phyloP scores from a whole-genome alignment of 2,113 vertebrate species.

The Daboia siamensis region DNA sequence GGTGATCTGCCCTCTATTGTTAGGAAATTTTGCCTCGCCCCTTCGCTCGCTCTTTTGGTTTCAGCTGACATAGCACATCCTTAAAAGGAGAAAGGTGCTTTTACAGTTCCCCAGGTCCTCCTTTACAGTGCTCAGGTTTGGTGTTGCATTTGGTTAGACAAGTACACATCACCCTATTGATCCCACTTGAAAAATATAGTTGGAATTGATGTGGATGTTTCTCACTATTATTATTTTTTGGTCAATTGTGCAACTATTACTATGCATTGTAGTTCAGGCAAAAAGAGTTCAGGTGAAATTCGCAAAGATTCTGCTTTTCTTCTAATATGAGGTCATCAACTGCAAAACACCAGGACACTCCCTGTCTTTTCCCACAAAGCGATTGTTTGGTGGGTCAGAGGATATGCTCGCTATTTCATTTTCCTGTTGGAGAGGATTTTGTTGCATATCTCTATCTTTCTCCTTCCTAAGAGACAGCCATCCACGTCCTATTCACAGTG shows the following conservation, averaged over 20 bases:
- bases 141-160: background rate
- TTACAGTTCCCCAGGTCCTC: background rate
- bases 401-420: background rate
- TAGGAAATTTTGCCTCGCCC: background rate
- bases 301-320: background rate
- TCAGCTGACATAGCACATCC: background rate
- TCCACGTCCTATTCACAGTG: background rate
- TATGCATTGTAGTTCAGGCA: background rate
- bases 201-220: background rate
- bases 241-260: background rate
- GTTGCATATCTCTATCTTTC: background rate
- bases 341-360: background rate
- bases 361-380: background rate
- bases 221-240: background rate
- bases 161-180: background rate
- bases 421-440: background rate
- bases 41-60: background rate
- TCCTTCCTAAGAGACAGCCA: background rate
- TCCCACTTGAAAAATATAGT: background rate
- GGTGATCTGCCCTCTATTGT: background rate
- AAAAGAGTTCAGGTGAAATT: background rate
- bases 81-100: background rate
- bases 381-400: background rate
- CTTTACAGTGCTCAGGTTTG: background rate
- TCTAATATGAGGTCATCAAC: background rate